A percentile compares a stretch with the other conserved stretches of the same genome.
These are phyloP conservation scores for Zapus hudsonius DNA, from an alignment of 2,113 vertebrate genomes.

Conservation along the genomic window DNA sequence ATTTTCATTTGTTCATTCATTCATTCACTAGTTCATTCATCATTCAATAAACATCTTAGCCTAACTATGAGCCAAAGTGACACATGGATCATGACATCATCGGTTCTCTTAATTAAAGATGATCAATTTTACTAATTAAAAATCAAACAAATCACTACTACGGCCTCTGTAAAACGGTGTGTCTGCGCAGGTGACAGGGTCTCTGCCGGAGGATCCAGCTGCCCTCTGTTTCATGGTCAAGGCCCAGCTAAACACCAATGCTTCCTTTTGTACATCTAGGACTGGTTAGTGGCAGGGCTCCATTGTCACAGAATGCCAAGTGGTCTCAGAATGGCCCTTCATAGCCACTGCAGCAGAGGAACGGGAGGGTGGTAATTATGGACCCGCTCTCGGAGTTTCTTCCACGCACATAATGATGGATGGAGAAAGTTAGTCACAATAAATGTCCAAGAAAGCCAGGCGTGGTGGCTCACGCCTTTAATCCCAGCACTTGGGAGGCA, in stretches of 20 bases:
- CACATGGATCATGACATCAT: rapidly evolving
- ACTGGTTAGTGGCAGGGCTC: background rate
- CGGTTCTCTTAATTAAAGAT: background rate
- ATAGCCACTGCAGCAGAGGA: rapidly evolving
- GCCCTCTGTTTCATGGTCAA: rapidly evolving
- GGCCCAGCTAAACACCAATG: rapidly evolving
- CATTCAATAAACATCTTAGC: background rate
- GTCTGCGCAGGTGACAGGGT: background rate
- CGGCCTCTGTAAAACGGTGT: background rate
- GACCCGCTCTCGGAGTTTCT: rapidly evolving
- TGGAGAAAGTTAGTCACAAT: background rate
- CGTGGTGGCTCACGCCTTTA: background rate
- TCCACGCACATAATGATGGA: rapidly evolving
- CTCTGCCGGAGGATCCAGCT: background rate
- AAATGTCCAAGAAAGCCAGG: background rate
- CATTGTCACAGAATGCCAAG: background rate
- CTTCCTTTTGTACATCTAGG: background rate
- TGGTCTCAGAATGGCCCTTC: rapidly evolving
- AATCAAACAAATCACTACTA: rapidly evolving
- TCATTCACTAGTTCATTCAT: background rate
- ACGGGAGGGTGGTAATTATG: rapidly evolving
- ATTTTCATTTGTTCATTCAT: background rate
- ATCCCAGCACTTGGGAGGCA: background rate
- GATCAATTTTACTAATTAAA: background rate
- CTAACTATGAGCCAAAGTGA: background rate